Percentiles rank a stretch among this genome's conserved stretches.
These are phyloP conservation scores for Holothuria leucospilota DNA, from an alignment of 53 echinoderm and acorn worm species.

Conservation along the genomic window DNA sequence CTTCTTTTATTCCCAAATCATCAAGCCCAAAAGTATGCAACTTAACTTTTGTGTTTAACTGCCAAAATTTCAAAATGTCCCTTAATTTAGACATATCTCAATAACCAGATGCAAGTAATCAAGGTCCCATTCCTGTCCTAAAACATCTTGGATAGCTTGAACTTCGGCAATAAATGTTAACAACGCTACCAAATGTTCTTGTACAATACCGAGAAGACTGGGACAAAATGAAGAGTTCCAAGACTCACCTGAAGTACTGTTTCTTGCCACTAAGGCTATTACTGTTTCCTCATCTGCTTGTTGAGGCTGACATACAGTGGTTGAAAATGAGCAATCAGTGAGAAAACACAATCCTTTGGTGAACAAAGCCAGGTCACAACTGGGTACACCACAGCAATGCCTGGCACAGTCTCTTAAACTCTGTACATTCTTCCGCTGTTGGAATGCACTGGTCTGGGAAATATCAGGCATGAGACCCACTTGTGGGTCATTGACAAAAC, in stretches of 20 bases:
- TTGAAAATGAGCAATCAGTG: neutral
- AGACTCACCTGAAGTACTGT: conserved; percentile 15
- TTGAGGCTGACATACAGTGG: neutral
- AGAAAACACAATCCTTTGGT: neutral
- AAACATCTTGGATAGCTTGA: too few species aligned
- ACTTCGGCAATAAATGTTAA: too few species aligned
- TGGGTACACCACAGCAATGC: neutral
- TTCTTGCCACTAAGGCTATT: conserved; percentile 5
- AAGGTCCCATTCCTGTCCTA: too few species aligned
- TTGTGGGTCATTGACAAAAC: neutral
- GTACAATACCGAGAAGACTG: too few species aligned
- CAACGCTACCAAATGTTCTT: too few species aligned
- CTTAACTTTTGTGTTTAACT: too few species aligned
- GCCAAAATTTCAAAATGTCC: too few species aligned
- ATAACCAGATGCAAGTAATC: too few species aligned
- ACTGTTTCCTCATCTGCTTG: neutral
- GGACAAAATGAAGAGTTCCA: too few species aligned
- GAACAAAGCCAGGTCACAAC: conserved; percentile 21
- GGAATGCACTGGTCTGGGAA: conserved; percentile 1
- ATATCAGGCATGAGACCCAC: conserved; percentile 19
- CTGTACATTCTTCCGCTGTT: neutral
- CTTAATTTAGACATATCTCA: too few species aligned
- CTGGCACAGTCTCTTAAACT: conserved; percentile 9
- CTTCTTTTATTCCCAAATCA: too few species aligned
- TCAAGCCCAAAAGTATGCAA: too few species aligned